Base-by-base conservation (phyloP, 2,797 vertebrate species). In the Graptemys geographica region DNA sequence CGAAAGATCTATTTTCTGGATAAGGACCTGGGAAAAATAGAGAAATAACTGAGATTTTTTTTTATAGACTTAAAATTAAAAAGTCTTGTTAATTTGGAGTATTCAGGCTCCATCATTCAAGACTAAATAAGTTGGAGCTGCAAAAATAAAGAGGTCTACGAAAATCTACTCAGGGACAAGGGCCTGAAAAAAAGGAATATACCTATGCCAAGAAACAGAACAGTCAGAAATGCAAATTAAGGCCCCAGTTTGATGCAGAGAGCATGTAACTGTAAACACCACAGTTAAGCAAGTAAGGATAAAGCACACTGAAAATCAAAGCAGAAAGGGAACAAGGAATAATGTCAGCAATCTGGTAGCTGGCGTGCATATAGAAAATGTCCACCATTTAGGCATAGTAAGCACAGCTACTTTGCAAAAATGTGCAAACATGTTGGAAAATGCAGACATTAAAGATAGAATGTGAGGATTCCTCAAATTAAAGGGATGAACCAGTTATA, bases 11-110 rank as follows among this genome's bases (percentile, higher is more conserved):
- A 0, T 44, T 37, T 72, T 94, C 83, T 93, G 41, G 12, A 3
- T 53, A 84, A 76, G 11, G 93, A 93, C 31, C 49, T 57, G 74
- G 37, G 86, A 53, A 83, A 27, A 47, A 12, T 83, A 49, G 59
- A 87, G 81, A 81, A 11, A 5, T 25, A 25, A 72, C 31, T 49
- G 47, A 28, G 27, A 27, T 44, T 2, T 84, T 78, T 78, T 83
- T 80, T 47, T 47, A 59, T 80, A 96, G 16, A 41, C n/a, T 78
- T 93, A 76, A 89, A 93, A 88, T 69, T 23, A 90, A 91, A 90
- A 47, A 86, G 62, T 49, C 74, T 41, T 89, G 27, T 79, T 89
- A 81, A 85, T 59, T n/a, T 78, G 89, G 8, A 55, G 23, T 87
- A 49, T 57, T 80, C 69, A 59, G 93, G 88, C 4, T 9, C 83